Conservation (phyloP, 2,797 vertebrate genomes). For the Gadopsis bispinosus region DNA sequence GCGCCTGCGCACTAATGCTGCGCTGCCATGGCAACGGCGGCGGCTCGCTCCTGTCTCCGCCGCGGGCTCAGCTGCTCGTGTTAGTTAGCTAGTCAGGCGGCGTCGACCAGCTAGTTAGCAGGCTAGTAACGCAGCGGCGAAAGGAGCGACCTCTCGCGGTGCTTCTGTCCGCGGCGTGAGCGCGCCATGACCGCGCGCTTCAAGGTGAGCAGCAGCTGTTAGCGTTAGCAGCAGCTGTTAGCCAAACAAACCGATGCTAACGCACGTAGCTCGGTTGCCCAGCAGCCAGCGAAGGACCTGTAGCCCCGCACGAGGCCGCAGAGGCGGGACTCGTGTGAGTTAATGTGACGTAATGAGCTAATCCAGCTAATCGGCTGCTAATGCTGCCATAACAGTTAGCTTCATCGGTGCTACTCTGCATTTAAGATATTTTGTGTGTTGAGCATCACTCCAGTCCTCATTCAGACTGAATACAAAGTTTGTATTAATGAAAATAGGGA, state of each 20-base stretch:
- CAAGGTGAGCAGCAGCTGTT: slow-evolving; percentile 64
- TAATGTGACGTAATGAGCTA: slow-evolving; percentile 43
- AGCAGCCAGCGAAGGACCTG: no score
- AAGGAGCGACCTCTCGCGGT: neutral
- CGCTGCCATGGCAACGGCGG: slow-evolving; percentile 68
- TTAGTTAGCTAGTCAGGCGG: neutral
- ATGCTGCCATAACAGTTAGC: no score
- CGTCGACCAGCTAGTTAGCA: neutral
- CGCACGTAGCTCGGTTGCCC: neutral
- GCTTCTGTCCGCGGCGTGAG: neutral
- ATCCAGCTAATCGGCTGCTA: slow-evolving; percentile 37
- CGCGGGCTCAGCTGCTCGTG: neutral
- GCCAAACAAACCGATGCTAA: slow-evolving; percentile 15
- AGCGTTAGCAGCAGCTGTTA: slow-evolving; percentile 34
- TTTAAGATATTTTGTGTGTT: neutral
- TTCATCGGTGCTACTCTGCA: no score
- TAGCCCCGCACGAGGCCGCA: neutral
- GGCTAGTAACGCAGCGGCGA: neutral
- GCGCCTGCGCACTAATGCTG: slow-evolving; percentile 45
- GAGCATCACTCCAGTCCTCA: neutral
- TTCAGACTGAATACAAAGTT: no score
- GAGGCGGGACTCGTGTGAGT: slow-evolving; percentile 21
- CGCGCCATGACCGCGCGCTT: slow-evolving; percentile 70
- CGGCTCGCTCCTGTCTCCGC: slow-evolving; percentile 10
- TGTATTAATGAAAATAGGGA: no score